Conservation (phyloP, 2,888 invertebrate genomes). For the Sesia bembeciformis region DNA sequence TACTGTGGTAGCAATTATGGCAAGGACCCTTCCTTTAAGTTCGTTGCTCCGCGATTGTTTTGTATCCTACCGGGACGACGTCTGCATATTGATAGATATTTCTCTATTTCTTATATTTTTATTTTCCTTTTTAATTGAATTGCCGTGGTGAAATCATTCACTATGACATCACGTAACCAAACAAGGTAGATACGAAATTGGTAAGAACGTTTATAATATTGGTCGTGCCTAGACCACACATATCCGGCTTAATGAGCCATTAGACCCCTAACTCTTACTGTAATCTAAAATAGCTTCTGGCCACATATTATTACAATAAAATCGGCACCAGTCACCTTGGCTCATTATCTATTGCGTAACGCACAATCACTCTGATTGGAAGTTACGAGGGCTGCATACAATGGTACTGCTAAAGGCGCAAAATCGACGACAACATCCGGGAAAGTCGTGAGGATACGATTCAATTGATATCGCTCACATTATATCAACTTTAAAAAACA, state of each 20-base stretch:
- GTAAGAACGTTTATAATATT: too few relatives aligned
- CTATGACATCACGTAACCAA: neutral
- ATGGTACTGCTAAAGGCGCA: slow-evolving; percentile 35
- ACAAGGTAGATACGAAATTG: neutral
- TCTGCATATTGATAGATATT: slow-evolving; percentile 52
- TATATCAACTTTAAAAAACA: too few relatives aligned
- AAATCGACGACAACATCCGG: slow-evolving; percentile 42
- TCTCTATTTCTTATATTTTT: neutral
- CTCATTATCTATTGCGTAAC: slow-evolving; percentile 29
- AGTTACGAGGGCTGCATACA: slow-evolving; percentile 28
- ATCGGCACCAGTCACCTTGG: slow-evolving; percentile 22
- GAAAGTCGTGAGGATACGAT: slow-evolving; percentile 42
- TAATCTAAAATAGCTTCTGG: neutral
- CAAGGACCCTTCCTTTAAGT: slow-evolving; percentile 57
- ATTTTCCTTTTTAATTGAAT: neutral
- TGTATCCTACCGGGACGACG: slow-evolving; percentile 39
- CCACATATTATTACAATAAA: slow-evolving; percentile 9
- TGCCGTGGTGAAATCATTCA: neutral
- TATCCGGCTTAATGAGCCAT: too few relatives aligned
- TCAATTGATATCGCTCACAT: slow-evolving; percentile 14
- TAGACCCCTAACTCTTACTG: neutral
- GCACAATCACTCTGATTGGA: slow-evolving; percentile 1
- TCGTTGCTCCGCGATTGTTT: slow-evolving; percentile 60
- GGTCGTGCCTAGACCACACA: too few relatives aligned
- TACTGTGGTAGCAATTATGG: slow-evolving; percentile 15